phyloP scores from a whole-genome alignment of 2,113 vertebrate species.

The Strix uralensis region DNA sequence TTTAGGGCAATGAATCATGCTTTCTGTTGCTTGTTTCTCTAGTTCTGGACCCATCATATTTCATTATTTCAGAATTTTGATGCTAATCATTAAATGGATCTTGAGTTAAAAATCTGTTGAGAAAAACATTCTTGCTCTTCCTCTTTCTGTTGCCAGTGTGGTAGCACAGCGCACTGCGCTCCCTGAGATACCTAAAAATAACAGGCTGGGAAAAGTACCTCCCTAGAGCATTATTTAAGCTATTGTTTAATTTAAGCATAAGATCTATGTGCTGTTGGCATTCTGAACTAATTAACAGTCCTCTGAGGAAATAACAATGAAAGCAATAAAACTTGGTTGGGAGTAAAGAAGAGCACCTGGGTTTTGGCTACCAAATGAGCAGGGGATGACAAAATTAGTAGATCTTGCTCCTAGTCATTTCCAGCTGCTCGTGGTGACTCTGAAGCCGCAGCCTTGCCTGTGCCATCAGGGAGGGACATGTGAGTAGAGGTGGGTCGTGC shows the following conservation, averaged over 20 bases:
- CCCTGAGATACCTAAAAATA: conserved; percentile 50
- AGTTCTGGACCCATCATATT: neutral
- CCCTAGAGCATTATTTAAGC: conserved; percentile 43
- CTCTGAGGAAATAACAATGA: conserved; percentile 29
- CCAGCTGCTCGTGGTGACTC: accelerated
- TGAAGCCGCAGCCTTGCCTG: neutral
- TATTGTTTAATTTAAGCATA: conserved; percentile 58
- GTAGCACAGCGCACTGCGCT: neutral
- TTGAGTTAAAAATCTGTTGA: conserved; percentile 10
- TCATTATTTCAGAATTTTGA: neutral
- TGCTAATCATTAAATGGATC: neutral
- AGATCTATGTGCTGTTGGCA: conserved; percentile 36
- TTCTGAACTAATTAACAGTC: conserved; percentile 47
- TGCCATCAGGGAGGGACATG: accelerated
- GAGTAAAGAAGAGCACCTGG: neutral
- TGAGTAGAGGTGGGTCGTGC: neutral
- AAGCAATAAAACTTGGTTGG: neutral
- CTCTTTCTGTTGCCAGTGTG: conserved; percentile 21
- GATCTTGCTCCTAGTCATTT: neutral
- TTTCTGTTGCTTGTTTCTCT: neutral
- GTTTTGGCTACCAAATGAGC: neutral
- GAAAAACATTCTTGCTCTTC: conserved; percentile 41
- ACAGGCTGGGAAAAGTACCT: conserved; percentile 45
- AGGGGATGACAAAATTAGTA: neutral
- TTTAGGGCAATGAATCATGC: neutral